Conservation (phyloP, 2,113 vertebrate genomes). For the Pollimyrus isidori region DNA sequence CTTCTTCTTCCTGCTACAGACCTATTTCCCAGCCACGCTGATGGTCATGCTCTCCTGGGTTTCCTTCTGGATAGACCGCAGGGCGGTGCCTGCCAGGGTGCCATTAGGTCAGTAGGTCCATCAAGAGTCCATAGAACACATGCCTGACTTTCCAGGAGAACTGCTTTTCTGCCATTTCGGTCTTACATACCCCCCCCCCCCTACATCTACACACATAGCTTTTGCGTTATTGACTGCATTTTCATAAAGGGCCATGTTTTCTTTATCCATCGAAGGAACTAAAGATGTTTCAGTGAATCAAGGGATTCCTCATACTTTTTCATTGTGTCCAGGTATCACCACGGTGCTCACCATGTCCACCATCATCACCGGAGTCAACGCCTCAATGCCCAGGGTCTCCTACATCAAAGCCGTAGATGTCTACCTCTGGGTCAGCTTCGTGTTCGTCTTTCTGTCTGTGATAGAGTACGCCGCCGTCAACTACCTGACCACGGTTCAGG, state of each 20-base stretch:
- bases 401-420: conserved; percentile 86
- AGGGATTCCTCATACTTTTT: neutral
- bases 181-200: neutral
- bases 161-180: too few relatives aligned
- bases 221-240: neutral
- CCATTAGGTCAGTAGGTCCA: conserved; percentile 65
- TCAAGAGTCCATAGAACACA: neutral
- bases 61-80: conserved; percentile 86
- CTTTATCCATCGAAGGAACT: neutral
- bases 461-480: conserved; percentile 83
- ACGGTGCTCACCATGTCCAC: conserved; percentile 91
- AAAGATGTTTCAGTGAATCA: neutral
- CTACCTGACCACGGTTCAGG: conserved; percentile 69
- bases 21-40: conserved; percentile 82
- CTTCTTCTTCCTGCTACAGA: conserved; percentile 89
- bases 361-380: conserved; percentile 74
- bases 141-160: neutral
- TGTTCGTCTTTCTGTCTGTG: conserved; percentile 95
- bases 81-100: conserved; percentile 81
- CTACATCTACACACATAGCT: neutral
- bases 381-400: conserved; percentile 67
- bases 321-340: conserved; percentile 46
- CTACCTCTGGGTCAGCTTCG: conserved; percentile 97
- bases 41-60: conserved; percentile 95
- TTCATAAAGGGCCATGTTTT: neutral